Base-by-base conservation (phyloP, 2,888 invertebrate species). In the Sturmia bella region DNA sequence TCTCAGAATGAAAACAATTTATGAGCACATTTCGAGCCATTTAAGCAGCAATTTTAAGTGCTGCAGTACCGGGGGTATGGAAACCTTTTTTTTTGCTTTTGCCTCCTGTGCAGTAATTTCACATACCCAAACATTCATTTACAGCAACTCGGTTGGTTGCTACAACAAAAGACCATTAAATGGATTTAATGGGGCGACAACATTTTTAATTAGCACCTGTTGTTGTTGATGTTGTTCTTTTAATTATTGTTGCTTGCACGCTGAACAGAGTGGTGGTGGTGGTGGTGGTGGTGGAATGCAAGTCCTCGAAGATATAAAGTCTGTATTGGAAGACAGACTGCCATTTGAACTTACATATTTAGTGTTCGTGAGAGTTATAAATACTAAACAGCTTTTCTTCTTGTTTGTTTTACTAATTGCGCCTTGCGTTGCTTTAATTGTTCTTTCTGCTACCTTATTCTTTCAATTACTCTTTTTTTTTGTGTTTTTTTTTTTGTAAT, bases 171-270 rank as follows among this genome's bases (percentile, higher is more conserved):
- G 39, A 13, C 78, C 82, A 78, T 82, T 82, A 82, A 78, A 59
- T 70, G 78, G 59, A 82, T 86, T 87, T 88, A 89, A 89, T 87
- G 89, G 86, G 89, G 87, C 89, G 86, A 89, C 89, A 89, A 88
- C 88, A 88, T 88, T 89, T 89, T 89, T 89, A 89, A 89, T 89
- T 89, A 89, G 87, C 88, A 89, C 88, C 88, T 87, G 87, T 85
- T 86, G 80, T 83, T 82, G 80, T 83, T 85, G 78, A 64, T 75
- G 45, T 21, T 59, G 17, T 54, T 70, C 57, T 21, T 74, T 74
- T 74, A 66, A 74, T 74, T 74, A 74, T 66, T 74, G 27, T 9
- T 59, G 41, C 37, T 32, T 17, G n/a, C n/a, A n/a, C n/a, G n/a
- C n/a, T 54, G 54, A 39, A 54, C 63, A 21, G 32, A 59, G 21